A percentile compares a stretch with the other conserved stretches of the same genome.
phyloP scores from a whole-genome alignment of 2,888 invertebrate species.

The Sarcophaga carnaria region DNA sequence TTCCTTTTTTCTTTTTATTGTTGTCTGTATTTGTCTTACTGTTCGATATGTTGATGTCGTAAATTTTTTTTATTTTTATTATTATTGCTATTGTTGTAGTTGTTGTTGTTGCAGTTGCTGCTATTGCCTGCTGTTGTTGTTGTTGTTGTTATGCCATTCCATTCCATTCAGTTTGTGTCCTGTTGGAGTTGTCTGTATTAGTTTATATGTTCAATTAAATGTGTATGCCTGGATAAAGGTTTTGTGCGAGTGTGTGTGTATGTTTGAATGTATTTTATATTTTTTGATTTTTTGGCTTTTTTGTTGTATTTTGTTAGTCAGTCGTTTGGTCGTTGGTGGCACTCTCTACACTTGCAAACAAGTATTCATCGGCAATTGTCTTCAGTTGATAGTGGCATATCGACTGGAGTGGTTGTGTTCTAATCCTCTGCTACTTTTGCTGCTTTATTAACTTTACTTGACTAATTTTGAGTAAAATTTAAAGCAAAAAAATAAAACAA shows the following conservation, averaged over 20 bases:
- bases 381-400: conserved; percentile 72
- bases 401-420: conserved; percentile 71
- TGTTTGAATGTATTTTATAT: neutral
- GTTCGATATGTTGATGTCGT: conserved; percentile 48
- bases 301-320: neutral
- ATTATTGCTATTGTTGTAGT: conserved; percentile 13
- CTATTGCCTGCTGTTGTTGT: conserved; percentile 12
- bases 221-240: neutral
- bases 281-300: neutral
- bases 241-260: neutral
- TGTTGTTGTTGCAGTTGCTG: conserved; percentile 19
- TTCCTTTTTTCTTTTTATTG: conserved; percentile 10
- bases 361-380: conserved; percentile 57
- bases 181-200: conserved; percentile 54
- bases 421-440: conserved; percentile 45
- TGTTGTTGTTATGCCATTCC: neutral
- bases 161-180: conserved; percentile 59
- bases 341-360: conserved; percentile 52
- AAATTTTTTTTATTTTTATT: neutral
- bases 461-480: neutral
- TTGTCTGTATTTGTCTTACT: conserved; percentile 49
- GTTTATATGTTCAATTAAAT: conserved; percentile 30
- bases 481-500: neutral
- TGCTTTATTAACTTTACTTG: neutral
- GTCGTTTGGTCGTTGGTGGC: conserved; percentile 28